Conservation (phyloP, 2,113 vertebrate genomes). For the Coryphaenoides rupestris region DNA sequence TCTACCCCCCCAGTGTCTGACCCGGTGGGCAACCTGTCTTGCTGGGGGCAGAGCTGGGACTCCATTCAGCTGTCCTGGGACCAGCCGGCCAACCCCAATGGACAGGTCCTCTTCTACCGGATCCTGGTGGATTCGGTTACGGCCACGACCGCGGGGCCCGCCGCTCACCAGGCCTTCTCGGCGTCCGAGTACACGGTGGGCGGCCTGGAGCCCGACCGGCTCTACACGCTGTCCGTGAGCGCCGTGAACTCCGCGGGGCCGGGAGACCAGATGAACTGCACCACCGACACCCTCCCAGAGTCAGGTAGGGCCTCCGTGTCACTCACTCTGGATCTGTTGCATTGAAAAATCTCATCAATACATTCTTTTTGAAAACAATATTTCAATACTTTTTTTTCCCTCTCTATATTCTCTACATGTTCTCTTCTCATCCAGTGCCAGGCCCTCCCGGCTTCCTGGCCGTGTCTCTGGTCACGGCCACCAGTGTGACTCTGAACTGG, state of each 20-base stretch:
- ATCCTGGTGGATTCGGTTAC: slow-evolving; percentile 68
- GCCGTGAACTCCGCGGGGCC: slow-evolving; percentile 86
- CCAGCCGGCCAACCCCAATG: slow-evolving; percentile 82
- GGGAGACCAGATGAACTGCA: slow-evolving; percentile 78
- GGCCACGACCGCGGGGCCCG: slow-evolving; percentile 43
- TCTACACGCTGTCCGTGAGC: slow-evolving; percentile 78
- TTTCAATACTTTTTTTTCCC: too few species aligned
- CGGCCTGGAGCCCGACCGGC: slow-evolving; percentile 76
- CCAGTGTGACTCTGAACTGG: slow-evolving; percentile 85
- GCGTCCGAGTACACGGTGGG: slow-evolving; percentile 62
- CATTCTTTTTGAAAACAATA: too few species aligned
- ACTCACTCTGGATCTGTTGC: too few species aligned
- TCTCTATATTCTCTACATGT: too few species aligned
- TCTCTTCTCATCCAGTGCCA: slow-evolving; percentile 67
- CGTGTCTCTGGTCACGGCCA: slow-evolving; percentile 77
- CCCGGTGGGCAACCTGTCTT: slow-evolving; percentile 79
- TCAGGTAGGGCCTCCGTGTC: slow-evolving; percentile 66
- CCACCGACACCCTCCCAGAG: slow-evolving; percentile 80
- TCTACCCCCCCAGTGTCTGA: slow-evolving; percentile 80
- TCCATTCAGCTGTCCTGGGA: slow-evolving; percentile 85
- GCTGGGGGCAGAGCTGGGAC: slow-evolving; percentile 83
- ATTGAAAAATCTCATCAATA: too few species aligned
- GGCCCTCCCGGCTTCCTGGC: slow-evolving; percentile 78
- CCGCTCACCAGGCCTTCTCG: slow-evolving; percentile 34
- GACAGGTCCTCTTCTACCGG: slow-evolving; percentile 83